Conservation (phyloP, 2,888 invertebrate genomes). For the Amphipyra berbera region DNA sequence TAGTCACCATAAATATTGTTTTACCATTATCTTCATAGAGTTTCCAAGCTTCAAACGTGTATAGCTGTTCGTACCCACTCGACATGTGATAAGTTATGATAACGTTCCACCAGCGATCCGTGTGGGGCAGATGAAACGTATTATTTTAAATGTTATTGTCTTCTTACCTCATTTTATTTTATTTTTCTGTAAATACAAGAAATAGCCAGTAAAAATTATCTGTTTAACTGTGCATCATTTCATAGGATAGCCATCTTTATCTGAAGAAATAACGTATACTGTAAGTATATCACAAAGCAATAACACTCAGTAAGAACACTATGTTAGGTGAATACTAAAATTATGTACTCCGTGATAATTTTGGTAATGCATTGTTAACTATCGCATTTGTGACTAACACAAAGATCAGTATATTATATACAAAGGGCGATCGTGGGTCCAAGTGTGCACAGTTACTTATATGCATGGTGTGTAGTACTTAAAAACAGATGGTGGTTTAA, state of each 20-base stretch:
- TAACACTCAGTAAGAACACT: conserved; percentile 89
- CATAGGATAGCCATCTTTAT: conserved; percentile 92
- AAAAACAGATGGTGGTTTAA: conserved; percentile 82
- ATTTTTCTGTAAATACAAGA: conserved; percentile 88
- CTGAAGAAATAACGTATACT: conserved; percentile 90
- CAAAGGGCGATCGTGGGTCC: conserved; percentile 72
- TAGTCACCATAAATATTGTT: conserved; percentile 60
- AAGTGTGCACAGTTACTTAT: conserved; percentile 76
- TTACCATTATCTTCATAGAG: conserved; percentile 53
- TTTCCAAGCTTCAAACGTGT: conserved; percentile 48
- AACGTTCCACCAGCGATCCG: conserved; percentile 37
- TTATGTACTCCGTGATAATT: conserved; percentile 72
- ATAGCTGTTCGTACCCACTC: conserved; percentile 46
- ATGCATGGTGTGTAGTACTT: conserved; percentile 86
- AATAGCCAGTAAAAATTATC: conserved; percentile 92
- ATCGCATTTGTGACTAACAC: conserved; percentile 79
- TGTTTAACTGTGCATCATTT: conserved; percentile 94
- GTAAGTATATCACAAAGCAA: conserved; percentile 90
- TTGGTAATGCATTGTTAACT: conserved; percentile 74
- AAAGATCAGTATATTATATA: conserved; percentile 51
- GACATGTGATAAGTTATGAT: conserved; percentile 10
- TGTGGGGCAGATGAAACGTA: conserved; percentile 45
- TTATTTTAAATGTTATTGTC: conserved; percentile 68
- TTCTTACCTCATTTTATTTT: conserved; percentile 74
- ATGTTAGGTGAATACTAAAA: conserved; percentile 87